These are phyloP conservation scores for Malthinus flaveolus DNA, from an alignment of 2,888 invertebrate species.

Conservation along the genomic window DNA sequence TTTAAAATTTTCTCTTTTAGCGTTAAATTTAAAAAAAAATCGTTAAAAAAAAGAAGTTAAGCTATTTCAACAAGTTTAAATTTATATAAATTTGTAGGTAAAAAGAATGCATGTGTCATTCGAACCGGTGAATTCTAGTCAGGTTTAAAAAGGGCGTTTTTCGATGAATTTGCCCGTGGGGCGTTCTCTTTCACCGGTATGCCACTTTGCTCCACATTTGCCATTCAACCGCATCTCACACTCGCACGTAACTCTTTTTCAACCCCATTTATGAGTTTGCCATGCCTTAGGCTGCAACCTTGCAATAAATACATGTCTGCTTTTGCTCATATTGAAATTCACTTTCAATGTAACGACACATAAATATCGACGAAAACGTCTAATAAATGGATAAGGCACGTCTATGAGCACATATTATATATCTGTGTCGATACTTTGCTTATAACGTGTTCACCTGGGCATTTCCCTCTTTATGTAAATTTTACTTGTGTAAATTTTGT, in stretches of 20 bases:
- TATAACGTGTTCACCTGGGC: conserved; percentile 14
- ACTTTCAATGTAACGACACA: conserved; percentile 28
- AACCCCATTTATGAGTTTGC: conserved; percentile 40
- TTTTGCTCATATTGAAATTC: conserved; percentile 25
- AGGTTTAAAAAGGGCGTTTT: conserved; percentile 21
- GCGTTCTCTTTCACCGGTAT: conserved; percentile 34
- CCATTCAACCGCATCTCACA: conserved; percentile 36
- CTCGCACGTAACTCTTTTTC: conserved; percentile 36
- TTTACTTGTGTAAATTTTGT: conserved; percentile 29
- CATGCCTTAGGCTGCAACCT: conserved; percentile 31
- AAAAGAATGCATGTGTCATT: conserved; percentile 9
- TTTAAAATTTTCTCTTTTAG: no score
- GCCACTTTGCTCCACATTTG: conserved; percentile 40
- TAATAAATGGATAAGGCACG: conserved; percentile 23
- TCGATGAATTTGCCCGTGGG: conserved; percentile 37
- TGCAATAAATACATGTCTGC: conserved; percentile 23
- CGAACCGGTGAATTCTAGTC: conserved; percentile 8
- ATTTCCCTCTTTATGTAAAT: conserved; percentile 24
- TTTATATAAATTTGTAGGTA: background rate
- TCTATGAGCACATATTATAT: conserved; percentile 17
- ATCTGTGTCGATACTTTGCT: conserved; percentile 15
- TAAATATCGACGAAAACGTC: conserved; percentile 26
- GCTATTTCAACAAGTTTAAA: background rate
- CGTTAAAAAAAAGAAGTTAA: no score
- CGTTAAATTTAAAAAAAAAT: no score